phyloP scores from a whole-genome alignment of 2,113 vertebrate species.

The Cairina moschata region DNA sequence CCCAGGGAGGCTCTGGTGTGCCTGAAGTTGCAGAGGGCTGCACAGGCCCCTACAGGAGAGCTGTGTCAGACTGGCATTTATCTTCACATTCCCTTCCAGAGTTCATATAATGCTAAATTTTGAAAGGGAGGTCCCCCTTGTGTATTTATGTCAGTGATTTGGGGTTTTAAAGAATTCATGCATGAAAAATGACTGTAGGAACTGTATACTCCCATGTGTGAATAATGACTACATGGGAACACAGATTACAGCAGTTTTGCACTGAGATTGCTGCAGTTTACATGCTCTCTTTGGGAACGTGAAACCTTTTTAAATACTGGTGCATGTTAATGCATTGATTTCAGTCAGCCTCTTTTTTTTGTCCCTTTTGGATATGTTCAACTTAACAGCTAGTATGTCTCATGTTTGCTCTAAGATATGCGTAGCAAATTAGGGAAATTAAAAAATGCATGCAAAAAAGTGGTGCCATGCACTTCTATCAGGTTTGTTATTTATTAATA shows the following conservation, averaged over 20 bases:
- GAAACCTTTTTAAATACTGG: slow-evolving; percentile 56
- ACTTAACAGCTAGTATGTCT: background rate
- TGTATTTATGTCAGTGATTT: slow-evolving; percentile 26
- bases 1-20: background rate
- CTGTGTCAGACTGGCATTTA: background rate
- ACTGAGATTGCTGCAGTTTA: slow-evolving; percentile 18
- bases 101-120: background rate
- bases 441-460: slow-evolving; percentile 34
- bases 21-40: accelerated
- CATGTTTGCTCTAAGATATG: slow-evolving; percentile 27
- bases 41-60: background rate
- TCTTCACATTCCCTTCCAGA: background rate
- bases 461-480: background rate
- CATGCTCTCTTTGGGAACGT: slow-evolving; percentile 33
- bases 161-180: slow-evolving; percentile 33
- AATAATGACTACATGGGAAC: background rate
- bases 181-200: slow-evolving; percentile 54
- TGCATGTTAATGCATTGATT: slow-evolving; percentile 19
- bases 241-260: slow-evolving; percentile 22
- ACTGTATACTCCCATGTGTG: background rate
- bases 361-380: slow-evolving; percentile 44
- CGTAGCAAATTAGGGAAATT: slow-evolving; percentile 33
- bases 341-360: background rate
- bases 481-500: slow-evolving; percentile 44
- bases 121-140: background rate